Base-by-base conservation (phyloP, 2,113 vertebrate species). In the Arvicanthis niloticus region DNA sequence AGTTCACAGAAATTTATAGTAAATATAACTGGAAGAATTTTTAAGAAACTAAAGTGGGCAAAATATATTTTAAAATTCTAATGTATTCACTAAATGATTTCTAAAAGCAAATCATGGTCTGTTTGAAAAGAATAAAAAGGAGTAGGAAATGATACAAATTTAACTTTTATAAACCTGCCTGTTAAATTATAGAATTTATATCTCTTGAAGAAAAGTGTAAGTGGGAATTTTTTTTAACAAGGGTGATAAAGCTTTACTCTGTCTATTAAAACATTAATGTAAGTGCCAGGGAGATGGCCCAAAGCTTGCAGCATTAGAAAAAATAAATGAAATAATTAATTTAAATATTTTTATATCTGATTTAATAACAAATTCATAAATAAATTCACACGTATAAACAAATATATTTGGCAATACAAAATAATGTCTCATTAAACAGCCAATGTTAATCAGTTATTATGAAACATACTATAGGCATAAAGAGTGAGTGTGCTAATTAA, bases 191-290 rank as follows among this genome's bases (percentile, higher is more conserved):
- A 91, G 34, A 95, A 81, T 76, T 76, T 93, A 24, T 2, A 92
- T 77, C 16, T 40, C 85, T 88, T 93, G 58, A 94, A 89, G 45
- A 88, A 73, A 89, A 62, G 22, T 45, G 51, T 56, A 45, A 93
- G 73, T 67, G 22, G 91, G 94, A 84, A 91, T 73, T n/a, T 91
- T n/a, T 91, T 73, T n/a, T 91, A 86, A 97, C 48, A 87, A 94
- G 92, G 10, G 93, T 76, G 37, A 89, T 26, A 81, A n/a, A 94
- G 40, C 78, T 78, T 91, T 88, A 95, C 12, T 72, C 1, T 58
- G 37, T 24, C 45, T 72, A 90, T 68, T 81, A 80, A 89, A 93
- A 86, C 16, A 92, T 56, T 40, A 82, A 85, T 56, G 0, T 80
- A 72, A 48, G 60, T 65, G 60, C 29, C 29, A 45, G 40, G 82